These are phyloP conservation scores for Syrmaticus mikado DNA, from an alignment of 2,113 vertebrate species.

Conservation along the genomic window DNA sequence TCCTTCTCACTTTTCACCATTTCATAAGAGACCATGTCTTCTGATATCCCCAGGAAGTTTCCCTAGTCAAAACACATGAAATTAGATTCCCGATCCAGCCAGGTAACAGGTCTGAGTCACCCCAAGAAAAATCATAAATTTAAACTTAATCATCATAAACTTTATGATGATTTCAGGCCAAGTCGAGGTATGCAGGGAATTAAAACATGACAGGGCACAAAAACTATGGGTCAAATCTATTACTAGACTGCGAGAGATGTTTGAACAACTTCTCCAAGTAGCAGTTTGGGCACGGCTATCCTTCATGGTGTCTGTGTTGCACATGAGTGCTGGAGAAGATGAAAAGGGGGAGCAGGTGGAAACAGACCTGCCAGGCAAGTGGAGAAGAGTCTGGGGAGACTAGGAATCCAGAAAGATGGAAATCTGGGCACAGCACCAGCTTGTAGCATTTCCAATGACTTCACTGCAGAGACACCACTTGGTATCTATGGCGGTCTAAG, in stretches of 20 bases:
- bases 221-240: background rate
- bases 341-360: background rate
- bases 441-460: background rate
- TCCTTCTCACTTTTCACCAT: background rate
- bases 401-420: fast-evolving
- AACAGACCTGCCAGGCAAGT: background rate
- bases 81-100: background rate
- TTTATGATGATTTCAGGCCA: background rate
- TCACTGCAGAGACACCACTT: background rate
- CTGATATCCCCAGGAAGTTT: background rate
- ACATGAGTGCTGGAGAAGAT: background rate
- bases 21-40: background rate
- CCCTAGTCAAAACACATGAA: background rate
- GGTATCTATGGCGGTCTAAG: fast-evolving
- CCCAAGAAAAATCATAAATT: background rate
- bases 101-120: background rate
- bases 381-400: background rate
- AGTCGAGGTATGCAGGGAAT: background rate
- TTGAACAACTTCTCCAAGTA: background rate
- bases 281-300: background rate
- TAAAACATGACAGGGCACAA: background rate
- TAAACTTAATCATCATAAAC: background rate
- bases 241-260: background rate
- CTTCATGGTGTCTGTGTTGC: background rate
- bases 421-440: background rate